These are phyloP conservation scores for Edolisoma coerulescens DNA, from an alignment of 2,113 vertebrate genomes.

Conservation along the genomic window DNA sequence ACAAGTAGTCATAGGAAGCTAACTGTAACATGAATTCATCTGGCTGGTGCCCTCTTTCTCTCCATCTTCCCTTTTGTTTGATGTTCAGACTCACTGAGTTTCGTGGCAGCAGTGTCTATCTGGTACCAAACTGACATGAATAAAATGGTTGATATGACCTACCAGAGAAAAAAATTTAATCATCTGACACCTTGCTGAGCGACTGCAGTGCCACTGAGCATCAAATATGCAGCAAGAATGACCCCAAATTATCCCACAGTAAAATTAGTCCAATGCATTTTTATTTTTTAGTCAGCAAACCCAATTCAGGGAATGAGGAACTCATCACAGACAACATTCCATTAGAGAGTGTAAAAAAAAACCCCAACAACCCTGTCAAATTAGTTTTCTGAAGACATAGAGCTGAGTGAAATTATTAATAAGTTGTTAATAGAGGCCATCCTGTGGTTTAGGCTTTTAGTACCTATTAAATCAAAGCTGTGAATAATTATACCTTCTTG, in stretches of 20 bases:
- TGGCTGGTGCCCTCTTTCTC: background rate
- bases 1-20: background rate
- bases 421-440: constrained; percentile 34
- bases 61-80: background rate
- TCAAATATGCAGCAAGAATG: fast-evolving
- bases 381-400: background rate
- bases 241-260: background rate
- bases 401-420: constrained; percentile 13
- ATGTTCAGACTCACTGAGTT: background rate
- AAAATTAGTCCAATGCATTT: background rate
- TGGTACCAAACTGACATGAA: background rate
- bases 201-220: background rate
- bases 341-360: constrained; percentile 6
- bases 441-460: constrained; percentile 12
- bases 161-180: background rate
- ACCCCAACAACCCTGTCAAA: background rate
- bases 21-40: background rate
- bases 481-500: background rate
- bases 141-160: background rate
- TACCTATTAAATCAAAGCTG: constrained; percentile 21
- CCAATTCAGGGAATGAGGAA: background rate
- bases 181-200: background rate
- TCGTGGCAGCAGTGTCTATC: background rate
- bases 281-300: background rate
- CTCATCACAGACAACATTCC: background rate